These are phyloP conservation scores for Hydrolagus colliei DNA, from an alignment of 2,797 vertebrate genomes.

Conservation along the genomic window DNA sequence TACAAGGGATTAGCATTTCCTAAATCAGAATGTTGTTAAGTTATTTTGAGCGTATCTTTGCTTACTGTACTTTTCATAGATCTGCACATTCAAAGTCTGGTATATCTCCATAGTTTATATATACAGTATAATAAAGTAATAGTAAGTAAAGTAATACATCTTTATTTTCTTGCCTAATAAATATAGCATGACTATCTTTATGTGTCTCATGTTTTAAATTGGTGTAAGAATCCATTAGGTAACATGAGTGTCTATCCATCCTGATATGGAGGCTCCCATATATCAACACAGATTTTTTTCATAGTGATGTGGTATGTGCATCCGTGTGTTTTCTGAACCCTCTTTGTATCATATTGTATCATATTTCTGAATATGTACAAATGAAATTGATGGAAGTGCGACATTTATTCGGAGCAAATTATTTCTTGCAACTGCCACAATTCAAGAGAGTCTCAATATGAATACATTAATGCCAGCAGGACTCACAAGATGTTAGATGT, in stretches of 20 bases:
- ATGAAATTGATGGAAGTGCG: background rate
- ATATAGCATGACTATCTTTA: background rate
- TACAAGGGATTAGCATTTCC: background rate
- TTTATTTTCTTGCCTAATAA: conserved; percentile 18
- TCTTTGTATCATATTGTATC: background rate
- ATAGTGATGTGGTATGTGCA: background rate
- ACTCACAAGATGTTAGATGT: background rate
- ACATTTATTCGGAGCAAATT: background rate
- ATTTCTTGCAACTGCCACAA: background rate
- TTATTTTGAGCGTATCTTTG: background rate
- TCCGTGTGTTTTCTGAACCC: too few relatives aligned
- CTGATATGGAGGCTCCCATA: background rate
- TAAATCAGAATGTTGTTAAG: conserved; percentile 1
- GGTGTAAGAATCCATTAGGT: background rate
- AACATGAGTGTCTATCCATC: background rate
- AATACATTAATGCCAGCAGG: background rate
- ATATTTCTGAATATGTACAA: background rate
- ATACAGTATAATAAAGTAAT: too few relatives aligned
- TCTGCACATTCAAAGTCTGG: background rate
- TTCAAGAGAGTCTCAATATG: background rate
- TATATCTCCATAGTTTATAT: background rate
- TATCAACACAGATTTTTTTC: background rate
- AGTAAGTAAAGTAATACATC: background rate
- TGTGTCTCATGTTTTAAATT: background rate
- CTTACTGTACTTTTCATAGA: background rate